Evolutionary conservation across 2,888 invertebrate genomes (phyloP).

Genomic region (Philhelius pedissequus): DNA sequence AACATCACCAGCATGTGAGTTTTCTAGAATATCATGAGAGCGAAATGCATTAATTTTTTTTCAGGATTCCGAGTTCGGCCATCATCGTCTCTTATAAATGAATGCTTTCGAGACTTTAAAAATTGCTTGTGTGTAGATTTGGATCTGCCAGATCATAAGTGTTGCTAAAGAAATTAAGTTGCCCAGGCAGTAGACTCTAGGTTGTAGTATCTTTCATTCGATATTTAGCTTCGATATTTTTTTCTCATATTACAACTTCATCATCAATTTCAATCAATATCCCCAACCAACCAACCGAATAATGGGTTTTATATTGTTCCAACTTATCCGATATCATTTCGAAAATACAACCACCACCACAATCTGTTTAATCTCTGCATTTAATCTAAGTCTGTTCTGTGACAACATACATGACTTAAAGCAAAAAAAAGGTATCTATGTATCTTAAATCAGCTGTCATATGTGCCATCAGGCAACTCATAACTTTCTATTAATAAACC

Average conservation of each 20-base stretch:
- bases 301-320: background rate
- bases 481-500: conserved; percentile 33
- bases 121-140: no score
- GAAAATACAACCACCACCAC: background rate
- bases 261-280: background rate
- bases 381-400: background rate
- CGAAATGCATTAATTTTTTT: no score
- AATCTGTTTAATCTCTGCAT: background rate
- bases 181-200: no score
- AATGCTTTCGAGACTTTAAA: no score
- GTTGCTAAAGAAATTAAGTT: no score
- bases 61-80: no score
- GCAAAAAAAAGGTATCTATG: background rate
- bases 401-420: background rate
- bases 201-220: no score
- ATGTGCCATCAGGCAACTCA: conserved; percentile 22
- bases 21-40: no score
- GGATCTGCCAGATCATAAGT: no score
- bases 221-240: no score
- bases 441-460: conserved; percentile 5
- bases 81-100: no score
- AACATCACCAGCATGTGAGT: no score
- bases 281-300: background rate
- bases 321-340: conserved; percentile 4
- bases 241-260: background rate